Conservation (phyloP, 1,140 invertebrate genomes). For the Drosophila santomea region DNA sequence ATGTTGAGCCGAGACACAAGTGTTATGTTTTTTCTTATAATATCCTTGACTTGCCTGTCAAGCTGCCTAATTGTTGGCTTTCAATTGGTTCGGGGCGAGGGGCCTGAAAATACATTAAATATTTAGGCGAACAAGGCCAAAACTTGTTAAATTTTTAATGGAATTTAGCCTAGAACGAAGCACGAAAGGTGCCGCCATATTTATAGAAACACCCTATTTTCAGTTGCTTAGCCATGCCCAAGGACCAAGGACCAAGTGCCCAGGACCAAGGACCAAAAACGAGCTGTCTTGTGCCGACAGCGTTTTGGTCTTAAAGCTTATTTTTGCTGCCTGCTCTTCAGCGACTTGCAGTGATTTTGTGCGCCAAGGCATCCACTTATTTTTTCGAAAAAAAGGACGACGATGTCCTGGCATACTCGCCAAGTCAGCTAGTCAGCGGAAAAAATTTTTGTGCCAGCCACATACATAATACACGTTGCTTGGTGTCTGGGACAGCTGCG, state of each 20-base stretch:
- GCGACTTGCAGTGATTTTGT: slow-evolving; percentile 51
- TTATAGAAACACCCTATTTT: slow-evolving; percentile 30
- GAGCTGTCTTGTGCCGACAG: slow-evolving; percentile 4
- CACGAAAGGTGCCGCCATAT: slow-evolving; percentile 21
- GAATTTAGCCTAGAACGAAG: neutral
- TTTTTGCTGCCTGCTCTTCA: slow-evolving; percentile 47
- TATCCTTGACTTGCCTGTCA: slow-evolving; percentile 16
- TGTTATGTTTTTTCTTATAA: slow-evolving; percentile 39
- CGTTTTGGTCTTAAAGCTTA: slow-evolving; percentile 46
- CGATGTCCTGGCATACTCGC: slow-evolving; percentile 28
- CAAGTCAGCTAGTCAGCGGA: slow-evolving; percentile 47
- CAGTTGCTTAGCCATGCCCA: slow-evolving; percentile 32
- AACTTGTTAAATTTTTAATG: slow-evolving; percentile 8
- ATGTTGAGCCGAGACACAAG: slow-evolving; percentile 39
- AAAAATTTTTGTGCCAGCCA: slow-evolving; percentile 44
- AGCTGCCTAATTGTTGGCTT: slow-evolving; percentile 25
- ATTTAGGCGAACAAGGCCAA: slow-evolving; percentile 1
- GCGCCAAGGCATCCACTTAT: slow-evolving; percentile 23
- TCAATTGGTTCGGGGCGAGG: slow-evolving; percentile 11
- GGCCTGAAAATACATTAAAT: neutral
- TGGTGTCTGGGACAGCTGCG: slow-evolving; percentile 70
- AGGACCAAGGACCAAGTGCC: neutral
- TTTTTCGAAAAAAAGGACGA: slow-evolving; percentile 5
- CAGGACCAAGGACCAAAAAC: neutral
- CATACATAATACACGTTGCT: slow-evolving; percentile 79